Evolutionary conservation across 2,113 vertebrate genomes (phyloP).

Genomic region (Proterorhinus semilunaris): DNA sequence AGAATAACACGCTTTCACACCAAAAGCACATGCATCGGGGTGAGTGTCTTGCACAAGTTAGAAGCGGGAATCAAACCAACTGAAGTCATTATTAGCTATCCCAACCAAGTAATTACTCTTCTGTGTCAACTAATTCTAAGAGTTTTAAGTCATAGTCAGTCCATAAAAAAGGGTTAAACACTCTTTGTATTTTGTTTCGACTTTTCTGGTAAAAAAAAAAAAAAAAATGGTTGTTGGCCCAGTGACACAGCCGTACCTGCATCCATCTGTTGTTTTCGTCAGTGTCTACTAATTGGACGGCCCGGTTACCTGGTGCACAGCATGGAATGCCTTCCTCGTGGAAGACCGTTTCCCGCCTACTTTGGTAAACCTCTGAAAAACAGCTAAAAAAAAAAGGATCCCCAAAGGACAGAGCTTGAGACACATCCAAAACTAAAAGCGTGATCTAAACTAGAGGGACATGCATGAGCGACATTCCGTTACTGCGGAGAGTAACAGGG

Average conservation of each 20-base stretch:
- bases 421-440: background rate
- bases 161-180: background rate
- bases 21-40: no score
- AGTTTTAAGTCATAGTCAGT: background rate
- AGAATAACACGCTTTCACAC: background rate
- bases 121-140: no score
- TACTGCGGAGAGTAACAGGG: slow-evolving; percentile 1
- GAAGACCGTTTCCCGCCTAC: slow-evolving; percentile 20
- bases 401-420: slow-evolving; percentile 19
- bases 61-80: background rate
- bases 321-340: slow-evolving; percentile 11
- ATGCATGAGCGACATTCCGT: background rate
- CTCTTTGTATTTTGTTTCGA: background rate
- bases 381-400: background rate
- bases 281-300: slow-evolving; percentile 21
- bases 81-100: background rate
- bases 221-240: slow-evolving; percentile 9
- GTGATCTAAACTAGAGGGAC: background rate
- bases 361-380: slow-evolving; percentile 9
- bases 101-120: background rate
- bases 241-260: slow-evolving; percentile 18
- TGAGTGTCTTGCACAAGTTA: background rate
- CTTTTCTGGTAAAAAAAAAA: background rate
- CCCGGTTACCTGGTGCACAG: slow-evolving; percentile 37
- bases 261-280: slow-evolving; percentile 54